A percentile compares a stretch with the other conserved stretches of the same genome.
phyloP scores from a whole-genome alignment of 2,797 vertebrate genomes.

The Mus caroli region DNA sequence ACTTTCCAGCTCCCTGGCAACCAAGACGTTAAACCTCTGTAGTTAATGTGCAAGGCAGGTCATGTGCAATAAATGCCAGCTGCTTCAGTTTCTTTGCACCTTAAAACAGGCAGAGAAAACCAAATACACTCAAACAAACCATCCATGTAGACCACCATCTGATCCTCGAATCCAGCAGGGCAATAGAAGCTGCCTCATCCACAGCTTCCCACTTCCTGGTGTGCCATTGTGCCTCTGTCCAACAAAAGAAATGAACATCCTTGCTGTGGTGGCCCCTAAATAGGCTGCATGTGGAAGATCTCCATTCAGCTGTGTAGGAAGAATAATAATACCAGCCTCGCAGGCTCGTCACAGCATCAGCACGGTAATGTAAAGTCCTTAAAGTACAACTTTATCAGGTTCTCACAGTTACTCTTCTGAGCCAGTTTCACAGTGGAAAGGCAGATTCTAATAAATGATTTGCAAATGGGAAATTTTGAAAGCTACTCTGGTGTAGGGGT shows the following conservation, averaged over 20 bases:
- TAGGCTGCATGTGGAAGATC: background rate
- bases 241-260: background rate
- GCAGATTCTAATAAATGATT: slow-evolving; percentile 1
- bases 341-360: background rate
- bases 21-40: background rate
- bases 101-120: background rate
- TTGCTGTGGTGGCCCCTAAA: background rate
- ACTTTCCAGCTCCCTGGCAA: background rate
- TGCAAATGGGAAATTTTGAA: background rate
- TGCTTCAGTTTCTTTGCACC: background rate
- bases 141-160: background rate
- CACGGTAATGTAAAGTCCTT: background rate
- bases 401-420: background rate
- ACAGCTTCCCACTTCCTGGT: background rate
- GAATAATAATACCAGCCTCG: background rate
- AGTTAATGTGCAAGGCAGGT: background rate
- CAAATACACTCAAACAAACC: background rate
- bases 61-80: background rate
- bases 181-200: background rate
- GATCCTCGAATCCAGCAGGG: background rate
- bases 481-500: background rate
- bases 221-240: background rate
- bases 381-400: background rate
- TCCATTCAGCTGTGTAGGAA: background rate
- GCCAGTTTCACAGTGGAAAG: slow-evolving; percentile 19